phyloP scores from a whole-genome alignment of 2,888 invertebrate genomes.

The Phaonia tiefii region DNA sequence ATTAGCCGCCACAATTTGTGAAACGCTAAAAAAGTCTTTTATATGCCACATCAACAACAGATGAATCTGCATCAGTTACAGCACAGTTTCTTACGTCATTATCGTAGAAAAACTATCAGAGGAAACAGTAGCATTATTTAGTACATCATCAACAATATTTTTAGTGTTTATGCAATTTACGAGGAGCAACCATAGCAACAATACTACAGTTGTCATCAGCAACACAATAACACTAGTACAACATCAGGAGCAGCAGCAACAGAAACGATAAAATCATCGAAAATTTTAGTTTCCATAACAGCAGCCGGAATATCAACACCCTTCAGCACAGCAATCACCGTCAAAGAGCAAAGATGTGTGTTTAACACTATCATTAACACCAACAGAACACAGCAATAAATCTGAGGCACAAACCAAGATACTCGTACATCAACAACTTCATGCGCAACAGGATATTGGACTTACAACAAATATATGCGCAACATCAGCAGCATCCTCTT shows the following conservation, averaged over 20 bases:
- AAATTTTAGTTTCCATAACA: too few species aligned
- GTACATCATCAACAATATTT: conserved; percentile 3
- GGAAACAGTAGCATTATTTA: conserved; percentile 3
- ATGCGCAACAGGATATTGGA: too few species aligned
- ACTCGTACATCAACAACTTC: too few species aligned
- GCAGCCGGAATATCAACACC: too few species aligned
- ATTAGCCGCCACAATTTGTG: not conserved
- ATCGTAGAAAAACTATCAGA: not conserved
- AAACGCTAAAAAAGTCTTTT: not conserved
- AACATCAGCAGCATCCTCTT: too few species aligned
- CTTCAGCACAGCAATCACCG: too few species aligned
- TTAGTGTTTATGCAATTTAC: conserved; percentile 2
- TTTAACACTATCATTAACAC: not conserved
- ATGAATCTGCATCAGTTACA: not conserved
- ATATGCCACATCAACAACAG: not conserved
- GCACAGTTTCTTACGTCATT: not conserved
- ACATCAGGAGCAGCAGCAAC: not conserved
- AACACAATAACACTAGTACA: not conserved
- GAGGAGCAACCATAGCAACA: not conserved
- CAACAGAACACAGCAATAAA: conserved; percentile 1
- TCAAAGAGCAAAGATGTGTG: too few species aligned
- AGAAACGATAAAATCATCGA: not conserved
- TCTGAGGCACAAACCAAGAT: not conserved
- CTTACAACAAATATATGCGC: too few species aligned
- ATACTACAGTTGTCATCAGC: not conserved